Evolutionary conservation across 2,888 invertebrate species (phyloP).

Genomic region (Fabriciana adippe): DNA sequence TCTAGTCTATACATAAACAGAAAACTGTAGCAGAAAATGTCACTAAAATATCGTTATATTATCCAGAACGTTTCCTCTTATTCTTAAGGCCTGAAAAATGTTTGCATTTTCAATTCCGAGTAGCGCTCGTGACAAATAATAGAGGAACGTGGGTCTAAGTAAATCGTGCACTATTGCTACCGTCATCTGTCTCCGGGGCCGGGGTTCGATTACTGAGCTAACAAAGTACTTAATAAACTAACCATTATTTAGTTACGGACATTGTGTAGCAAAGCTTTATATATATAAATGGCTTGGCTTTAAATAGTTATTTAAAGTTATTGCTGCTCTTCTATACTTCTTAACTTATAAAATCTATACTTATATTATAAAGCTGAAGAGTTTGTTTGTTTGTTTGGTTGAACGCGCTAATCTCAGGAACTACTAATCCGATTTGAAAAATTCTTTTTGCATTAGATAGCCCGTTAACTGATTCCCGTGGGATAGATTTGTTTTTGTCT

Average conservation of each 20-base stretch:
- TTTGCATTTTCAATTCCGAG: conserved; percentile 37
- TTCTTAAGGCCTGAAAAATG: conserved; percentile 34
- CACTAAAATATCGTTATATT: conserved; percentile 26
- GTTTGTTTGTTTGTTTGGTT: no score
- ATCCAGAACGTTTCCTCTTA: conserved; percentile 23
- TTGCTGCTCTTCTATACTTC: no score
- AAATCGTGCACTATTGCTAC: conserved; percentile 23
- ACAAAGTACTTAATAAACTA: conserved; percentile 1
- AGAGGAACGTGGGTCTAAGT: conserved; percentile 29
- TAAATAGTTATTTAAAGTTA: no score
- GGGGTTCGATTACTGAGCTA: conserved; percentile 26
- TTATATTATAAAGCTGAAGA: no score
- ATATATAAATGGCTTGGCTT: no score
- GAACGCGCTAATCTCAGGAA: no score
- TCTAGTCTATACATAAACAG: not conserved
- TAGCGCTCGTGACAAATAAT: conserved; percentile 36
- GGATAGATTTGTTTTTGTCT: no score
- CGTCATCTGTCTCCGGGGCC: conserved; percentile 28
- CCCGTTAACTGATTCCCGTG: no score
- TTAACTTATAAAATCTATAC: no score
- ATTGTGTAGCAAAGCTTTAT: no score
- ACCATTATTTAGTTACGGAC: not conserved
- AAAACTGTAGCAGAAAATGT: conserved; percentile 8
- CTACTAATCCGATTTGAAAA: no score
- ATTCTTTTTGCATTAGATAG: no score